Conservation (phyloP, 2,888 invertebrate species). For the Phyllotreta striolata region DNA sequence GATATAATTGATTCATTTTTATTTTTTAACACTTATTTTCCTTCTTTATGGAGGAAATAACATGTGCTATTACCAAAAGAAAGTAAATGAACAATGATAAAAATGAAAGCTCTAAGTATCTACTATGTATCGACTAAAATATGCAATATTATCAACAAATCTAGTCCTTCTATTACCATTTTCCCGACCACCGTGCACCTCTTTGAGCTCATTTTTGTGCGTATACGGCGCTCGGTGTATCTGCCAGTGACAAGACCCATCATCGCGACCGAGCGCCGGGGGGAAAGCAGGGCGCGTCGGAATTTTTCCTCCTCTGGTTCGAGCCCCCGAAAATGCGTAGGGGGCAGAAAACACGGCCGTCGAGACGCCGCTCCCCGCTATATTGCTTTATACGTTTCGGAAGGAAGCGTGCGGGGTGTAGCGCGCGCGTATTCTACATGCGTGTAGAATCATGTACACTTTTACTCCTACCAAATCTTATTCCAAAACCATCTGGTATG, state of each 20-base stretch:
- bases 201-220: slow-evolving; percentile 54
- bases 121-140: too few relatives aligned
- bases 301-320: slow-evolving; percentile 38
- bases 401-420: slow-evolving; percentile 51
- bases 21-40: too few relatives aligned
- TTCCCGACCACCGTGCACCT: slow-evolving; percentile 42
- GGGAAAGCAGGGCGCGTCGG: slow-evolving; percentile 35
- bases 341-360: slow-evolving; percentile 46
- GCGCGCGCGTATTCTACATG: slow-evolving; percentile 42
- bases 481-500: too few relatives aligned
- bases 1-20: too few relatives aligned
- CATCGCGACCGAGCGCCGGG: slow-evolving; percentile 44
- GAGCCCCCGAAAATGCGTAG: slow-evolving; percentile 34
- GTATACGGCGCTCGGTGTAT: slow-evolving; percentile 35
- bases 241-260: slow-evolving; percentile 56
- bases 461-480: too few relatives aligned
- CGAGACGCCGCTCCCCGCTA: slow-evolving; percentile 33
- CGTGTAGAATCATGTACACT: not conserved
- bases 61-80: too few relatives aligned
- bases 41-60: too few relatives aligned
- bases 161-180: slow-evolving; percentile 45
- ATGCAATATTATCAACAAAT: too few relatives aligned
- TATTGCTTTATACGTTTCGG: slow-evolving; percentile 55
- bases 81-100: too few relatives aligned
- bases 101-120: too few relatives aligned